Evolutionary conservation across 2,888 invertebrate genomes (phyloP), one percentile per base, ranked within the genome.

Genomic region (Sesia bembeciformis): DNA sequence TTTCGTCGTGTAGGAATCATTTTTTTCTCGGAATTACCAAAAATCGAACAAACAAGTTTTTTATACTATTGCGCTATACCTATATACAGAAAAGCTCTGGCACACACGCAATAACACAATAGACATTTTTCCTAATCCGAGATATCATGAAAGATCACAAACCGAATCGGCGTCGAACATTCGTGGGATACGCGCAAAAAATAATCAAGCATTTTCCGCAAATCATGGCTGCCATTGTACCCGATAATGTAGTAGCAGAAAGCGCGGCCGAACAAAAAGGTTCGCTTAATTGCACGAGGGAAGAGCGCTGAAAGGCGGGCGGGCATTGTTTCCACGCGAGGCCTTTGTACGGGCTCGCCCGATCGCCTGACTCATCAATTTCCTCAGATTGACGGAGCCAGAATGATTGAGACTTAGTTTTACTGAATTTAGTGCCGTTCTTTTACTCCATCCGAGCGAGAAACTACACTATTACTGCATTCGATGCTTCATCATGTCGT

Each of bases 211-310:
- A 67, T 68, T 83, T 86, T 83, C 78, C 81, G 88, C 88, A 87
- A 89, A 80, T 89, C 88, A 89, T 82, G 74, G 73, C 74, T 65
- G 72, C 79, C 79, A 84, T 89, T 89, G 88, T 88, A 77, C 75
- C 74, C 74, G 76, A 84, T 87, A 87, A 88, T 86, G 80, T 81
- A 85, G 82, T 84, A 74, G 77, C 72, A 76, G 73, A 77, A 78
- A 80, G 71, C 76, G 76, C 65, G 69, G 64, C 65, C 68, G 71
- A 78, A 81, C 85, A 86, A 84, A 89, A 87, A 89, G 84, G 77
- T 74, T 78, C 82, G 79, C 82, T 84, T 87, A 89, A 89, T 89
- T 87, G 87, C 81, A 68, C 72, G 71, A 68, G 80, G 85, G 84
- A 78, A 79, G 78, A 76, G 67, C 74, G 70, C 68, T 81, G 84